These are phyloP conservation scores for Gymnocypris eckloni DNA, from an alignment of 2,797 vertebrate species.

Conservation along the genomic window DNA sequence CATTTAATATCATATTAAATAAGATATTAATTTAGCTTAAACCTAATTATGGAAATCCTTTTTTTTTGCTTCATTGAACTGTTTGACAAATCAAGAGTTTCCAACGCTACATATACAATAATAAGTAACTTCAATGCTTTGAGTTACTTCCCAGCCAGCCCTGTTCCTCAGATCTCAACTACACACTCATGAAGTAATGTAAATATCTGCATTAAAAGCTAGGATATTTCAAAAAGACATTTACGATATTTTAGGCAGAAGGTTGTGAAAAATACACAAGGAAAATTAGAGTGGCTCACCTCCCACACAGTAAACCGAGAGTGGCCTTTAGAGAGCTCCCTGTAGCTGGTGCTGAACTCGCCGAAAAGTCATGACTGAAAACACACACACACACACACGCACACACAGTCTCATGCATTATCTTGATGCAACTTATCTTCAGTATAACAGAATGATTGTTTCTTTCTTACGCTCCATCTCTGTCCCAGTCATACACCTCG, in stretches of 20 bases:
- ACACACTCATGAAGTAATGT: neutral
- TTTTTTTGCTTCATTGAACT: neutral
- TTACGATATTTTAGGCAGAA: neutral
- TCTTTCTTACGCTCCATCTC: slow-evolving; percentile 88
- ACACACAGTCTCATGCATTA: neutral
- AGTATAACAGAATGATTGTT: neutral
- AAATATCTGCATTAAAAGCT: slow-evolving; percentile 1
- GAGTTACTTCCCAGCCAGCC: neutral
- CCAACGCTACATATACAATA: neutral
- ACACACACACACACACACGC: slow-evolving; percentile 33
- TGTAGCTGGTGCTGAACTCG: slow-evolving; percentile 97
- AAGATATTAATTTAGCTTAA: neutral
- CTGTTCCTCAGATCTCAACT: neutral
- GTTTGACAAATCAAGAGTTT: neutral
- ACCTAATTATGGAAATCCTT: neutral
- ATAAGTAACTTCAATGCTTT: neutral
- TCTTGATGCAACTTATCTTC: neutral
- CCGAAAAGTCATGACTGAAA: slow-evolving; percentile 94
- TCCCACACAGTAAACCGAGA: slow-evolving; percentile 96
- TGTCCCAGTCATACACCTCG: slow-evolving; percentile 94
- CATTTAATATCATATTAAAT: neutral
- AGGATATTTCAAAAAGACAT: neutral
- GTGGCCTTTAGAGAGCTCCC: slow-evolving; percentile 92
- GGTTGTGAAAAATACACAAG: slow-evolving; percentile 23
- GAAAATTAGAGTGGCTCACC: slow-evolving; percentile 73